A percentile compares a stretch with the other conserved stretches of the same genome.
Conservation (phyloP, 2,797 vertebrate genomes). For the Sebastes steindachneri region DNA sequence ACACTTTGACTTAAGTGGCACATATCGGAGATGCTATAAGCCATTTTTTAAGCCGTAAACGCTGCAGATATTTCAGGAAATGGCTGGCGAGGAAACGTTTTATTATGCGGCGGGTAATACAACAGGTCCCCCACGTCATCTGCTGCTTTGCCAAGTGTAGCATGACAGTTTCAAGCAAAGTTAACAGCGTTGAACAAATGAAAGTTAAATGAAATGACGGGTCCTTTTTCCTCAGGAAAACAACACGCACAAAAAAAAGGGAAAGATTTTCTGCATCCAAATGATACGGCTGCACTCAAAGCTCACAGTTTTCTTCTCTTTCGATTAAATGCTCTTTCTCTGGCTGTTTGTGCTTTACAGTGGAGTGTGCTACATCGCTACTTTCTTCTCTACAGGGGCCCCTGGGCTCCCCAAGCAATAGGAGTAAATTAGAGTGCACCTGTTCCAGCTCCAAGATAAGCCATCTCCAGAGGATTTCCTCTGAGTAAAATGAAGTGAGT, state of each 20-base stretch:
- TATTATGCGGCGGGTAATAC: slow-evolving; percentile 65
- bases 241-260: slow-evolving; percentile 26
- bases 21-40: slow-evolving; percentile 52
- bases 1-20: slow-evolving; percentile 67
- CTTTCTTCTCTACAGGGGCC: slow-evolving; percentile 86
- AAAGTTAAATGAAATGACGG: slow-evolving; percentile 76
- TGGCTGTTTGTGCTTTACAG: slow-evolving; percentile 84
- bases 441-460: slow-evolving; percentile 88
- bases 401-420: slow-evolving; percentile 87
- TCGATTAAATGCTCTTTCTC: slow-evolving; percentile 86
- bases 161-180: slow-evolving; percentile 74
- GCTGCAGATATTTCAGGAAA: slow-evolving; percentile 45
- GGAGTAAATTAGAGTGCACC: slow-evolving; percentile 91
- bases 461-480: slow-evolving; percentile 86
- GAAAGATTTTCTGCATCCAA: slow-evolving; percentile 75
- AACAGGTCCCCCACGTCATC: slow-evolving; percentile 75
- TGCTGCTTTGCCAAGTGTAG: slow-evolving; percentile 71
- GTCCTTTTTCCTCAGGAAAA: slow-evolving; percentile 53
- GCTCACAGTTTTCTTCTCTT: slow-evolving; percentile 81
- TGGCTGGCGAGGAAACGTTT: slow-evolving; percentile 56
- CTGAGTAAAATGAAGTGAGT: slow-evolving; percentile 87
- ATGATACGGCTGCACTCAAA: slow-evolving; percentile 77
- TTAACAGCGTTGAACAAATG: slow-evolving; percentile 77
- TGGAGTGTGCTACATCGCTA: slow-evolving; percentile 84
- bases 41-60: slow-evolving; percentile 47